phyloP scores from a whole-genome alignment of 2,797 vertebrate species.

The Petrocephalus sullivani region DNA sequence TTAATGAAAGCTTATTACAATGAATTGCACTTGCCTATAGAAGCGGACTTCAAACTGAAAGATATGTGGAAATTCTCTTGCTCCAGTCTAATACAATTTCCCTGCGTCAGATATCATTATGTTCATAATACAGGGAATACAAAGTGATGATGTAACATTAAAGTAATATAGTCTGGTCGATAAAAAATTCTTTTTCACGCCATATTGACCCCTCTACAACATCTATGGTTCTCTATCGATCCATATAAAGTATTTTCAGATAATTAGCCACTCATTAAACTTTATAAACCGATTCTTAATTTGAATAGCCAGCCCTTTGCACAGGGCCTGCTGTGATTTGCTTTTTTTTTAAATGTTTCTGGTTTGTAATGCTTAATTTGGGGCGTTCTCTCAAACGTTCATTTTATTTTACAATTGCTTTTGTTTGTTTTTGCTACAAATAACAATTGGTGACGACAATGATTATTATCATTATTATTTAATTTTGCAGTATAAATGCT shows the following conservation, averaged over 20 bases:
- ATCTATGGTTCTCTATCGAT: background rate
- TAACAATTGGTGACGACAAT: background rate
- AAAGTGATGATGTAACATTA: slow-evolving; percentile 15
- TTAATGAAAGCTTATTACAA: slow-evolving; percentile 18
- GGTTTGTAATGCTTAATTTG: background rate
- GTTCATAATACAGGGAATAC: background rate
- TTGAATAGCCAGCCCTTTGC: background rate
- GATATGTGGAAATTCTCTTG: background rate
- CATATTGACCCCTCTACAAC: background rate
- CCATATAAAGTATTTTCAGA: background rate
- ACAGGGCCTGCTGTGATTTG: background rate
- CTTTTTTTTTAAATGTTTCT: background rate
- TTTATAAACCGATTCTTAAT: background rate
- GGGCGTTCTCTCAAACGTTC: background rate
- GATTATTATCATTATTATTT: background rate
- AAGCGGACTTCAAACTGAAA: background rate
- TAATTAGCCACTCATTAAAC: background rate
- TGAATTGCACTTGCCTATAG: background rate
- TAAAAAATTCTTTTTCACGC: background rate
- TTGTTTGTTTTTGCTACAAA: background rate
- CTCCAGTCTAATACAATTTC: slow-evolving; percentile 20
- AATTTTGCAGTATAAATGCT: background rate
- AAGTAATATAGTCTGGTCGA: background rate
- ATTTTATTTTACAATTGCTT: background rate
- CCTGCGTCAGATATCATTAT: slow-evolving; percentile 14